Base-by-base conservation (phyloP, 2,113 vertebrate species). In the Otus sunia region DNA sequence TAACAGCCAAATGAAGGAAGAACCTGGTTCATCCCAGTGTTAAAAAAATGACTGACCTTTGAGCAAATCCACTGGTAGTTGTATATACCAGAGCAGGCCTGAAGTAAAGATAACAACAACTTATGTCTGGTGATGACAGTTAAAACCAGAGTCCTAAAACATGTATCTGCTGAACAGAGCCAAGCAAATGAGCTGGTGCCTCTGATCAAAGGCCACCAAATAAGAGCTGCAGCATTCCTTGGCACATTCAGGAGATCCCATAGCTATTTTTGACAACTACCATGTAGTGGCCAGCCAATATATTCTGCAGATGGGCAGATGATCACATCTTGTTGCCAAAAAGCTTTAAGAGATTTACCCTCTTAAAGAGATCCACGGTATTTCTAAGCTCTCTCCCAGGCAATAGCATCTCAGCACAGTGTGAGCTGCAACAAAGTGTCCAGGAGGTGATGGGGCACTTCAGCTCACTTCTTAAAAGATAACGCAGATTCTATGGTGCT, bases 201-300 rank as follows among this genome's bases (percentile, higher is more conserved):
- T 81, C 68, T 84, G 89, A 95, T 89, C 95, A 92, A 90, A 92
- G 89, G 91, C 84, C 76, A 92, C 80, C 68, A 85, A 74, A 72
- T 50, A 84, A 84, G 63, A 75, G 66, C 59, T 87, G 68, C 76
- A 84, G 60, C 93, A 94, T 96, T 96, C 91, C 84, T 92, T 96
- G 94, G 94, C 89, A 87, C 16, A 3, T 71, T 95, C 52, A 39
- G 39, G 52, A 95, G 64, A 78, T 75, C 90, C 62, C 30, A 26
- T 55, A 47, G 76, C 84, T 96, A 92, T 96, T 97, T 97, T 92
- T 96, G 93, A 92, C 72, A 71, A 36, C 63, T 77, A 34, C 83
- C 68, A 77, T 73, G 63, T 63, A 79, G 50, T 94, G n/a, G 64
- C 50, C 60, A 75, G 94, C 41, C 80, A 91, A 21, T 86, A 67